phyloP scores from a whole-genome alignment of 2,113 vertebrate species.

The Shinisaurus crocodilurus region DNA sequence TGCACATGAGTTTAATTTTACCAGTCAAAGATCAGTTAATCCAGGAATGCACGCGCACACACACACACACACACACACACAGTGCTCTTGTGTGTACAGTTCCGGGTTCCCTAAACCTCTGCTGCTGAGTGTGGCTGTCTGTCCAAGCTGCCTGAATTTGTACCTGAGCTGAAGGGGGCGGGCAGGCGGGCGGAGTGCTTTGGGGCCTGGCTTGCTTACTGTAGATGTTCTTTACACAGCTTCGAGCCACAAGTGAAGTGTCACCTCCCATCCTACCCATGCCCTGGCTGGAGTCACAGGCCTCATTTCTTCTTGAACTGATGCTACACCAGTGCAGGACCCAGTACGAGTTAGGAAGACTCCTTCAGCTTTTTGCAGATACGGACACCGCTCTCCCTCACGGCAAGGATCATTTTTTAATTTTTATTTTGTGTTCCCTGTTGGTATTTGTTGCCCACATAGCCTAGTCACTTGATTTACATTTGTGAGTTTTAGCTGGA shows the following conservation, averaged over 20 bases:
- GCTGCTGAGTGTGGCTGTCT: fast-evolving
- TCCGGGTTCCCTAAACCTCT: not conserved
- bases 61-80: too few species aligned
- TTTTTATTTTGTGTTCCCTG: not conserved
- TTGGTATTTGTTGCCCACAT: fast-evolving
- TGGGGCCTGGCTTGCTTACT: not conserved
- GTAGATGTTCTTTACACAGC: constrained; percentile 58
- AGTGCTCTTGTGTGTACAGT: too few species aligned
- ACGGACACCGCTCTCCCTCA: constrained; percentile 77
- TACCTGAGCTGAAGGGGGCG: not conserved
- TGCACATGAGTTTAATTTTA: too few species aligned
- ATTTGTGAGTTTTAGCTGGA: too few species aligned
- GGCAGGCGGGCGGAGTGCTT: not conserved
- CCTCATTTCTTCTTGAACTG: constrained; percentile 80
- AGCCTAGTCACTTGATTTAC: too few species aligned
- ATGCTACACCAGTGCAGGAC: constrained; percentile 87
- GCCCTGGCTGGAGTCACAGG: constrained; percentile 86
- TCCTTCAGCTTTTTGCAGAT: constrained; percentile 86
- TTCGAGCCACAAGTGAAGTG: constrained; percentile 57
- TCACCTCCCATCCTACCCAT: constrained; percentile 65
- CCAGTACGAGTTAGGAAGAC: constrained; percentile 84
- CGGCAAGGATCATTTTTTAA: constrained; percentile 75
- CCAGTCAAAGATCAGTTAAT: not conserved
- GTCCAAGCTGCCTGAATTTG: not conserved
- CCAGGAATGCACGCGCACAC: not conserved